Evolutionary conservation across 2,113 vertebrate species (phyloP).

Genomic region (Megalops atlanticus): DNA sequence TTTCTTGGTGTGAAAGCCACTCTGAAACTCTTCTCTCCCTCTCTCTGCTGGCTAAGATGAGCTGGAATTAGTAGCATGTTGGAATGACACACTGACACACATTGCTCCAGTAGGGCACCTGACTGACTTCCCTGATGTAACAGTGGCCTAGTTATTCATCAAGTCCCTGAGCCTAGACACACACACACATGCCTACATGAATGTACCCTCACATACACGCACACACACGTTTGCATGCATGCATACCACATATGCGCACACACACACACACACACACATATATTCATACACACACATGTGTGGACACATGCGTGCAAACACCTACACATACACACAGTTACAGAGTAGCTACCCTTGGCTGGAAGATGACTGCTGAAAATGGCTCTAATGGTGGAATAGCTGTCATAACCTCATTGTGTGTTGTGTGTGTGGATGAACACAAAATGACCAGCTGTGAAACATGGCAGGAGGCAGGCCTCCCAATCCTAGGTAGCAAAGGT

Average conservation of each 20-base stretch:
- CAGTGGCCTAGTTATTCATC: constrained; percentile 37
- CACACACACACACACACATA: constrained; percentile 7
- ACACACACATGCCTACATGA: background rate
- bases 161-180: background rate
- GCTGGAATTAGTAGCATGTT: background rate
- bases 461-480: no score
- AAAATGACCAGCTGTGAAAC: no score
- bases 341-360: no score
- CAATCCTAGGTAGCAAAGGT: no score
- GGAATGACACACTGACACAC: constrained; percentile 36
- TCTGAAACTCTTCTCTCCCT: background rate
- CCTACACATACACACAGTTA: background rate
- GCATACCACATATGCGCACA: background rate
- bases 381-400: no score
- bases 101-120: constrained; percentile 22
- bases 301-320: constrained; percentile 1
- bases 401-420: no score
- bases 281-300: constrained; percentile 16
- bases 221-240: background rate
- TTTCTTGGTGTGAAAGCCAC: no score
- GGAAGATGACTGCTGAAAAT: no score
- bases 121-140: constrained; percentile 42
- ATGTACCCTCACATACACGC: background rate
- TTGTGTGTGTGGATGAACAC: background rate
- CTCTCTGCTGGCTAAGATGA: background rate